Base-by-base conservation (phyloP, 2,797 vertebrate genomes). In the Diceros bicornis region DNA sequence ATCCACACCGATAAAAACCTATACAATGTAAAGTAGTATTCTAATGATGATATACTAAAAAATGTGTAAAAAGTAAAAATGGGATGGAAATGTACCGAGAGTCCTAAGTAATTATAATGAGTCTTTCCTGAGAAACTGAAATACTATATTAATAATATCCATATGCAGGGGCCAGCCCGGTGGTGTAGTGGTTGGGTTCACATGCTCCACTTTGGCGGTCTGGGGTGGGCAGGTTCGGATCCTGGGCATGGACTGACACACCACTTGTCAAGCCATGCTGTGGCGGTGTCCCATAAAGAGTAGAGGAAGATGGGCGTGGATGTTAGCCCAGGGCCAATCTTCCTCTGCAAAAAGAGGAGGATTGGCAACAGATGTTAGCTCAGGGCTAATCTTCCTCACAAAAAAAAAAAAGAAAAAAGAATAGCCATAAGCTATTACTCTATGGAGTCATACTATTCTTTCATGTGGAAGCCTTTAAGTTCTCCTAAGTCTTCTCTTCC, bases 51-150 rank as follows among this genome's bases (percentile, higher is more conserved):
- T 20, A 25, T 4, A 41, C 41, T 82, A 71, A 79, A 77, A 90
- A 95, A n/a, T 21, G 32, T 9, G 0, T 27, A 66, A 91, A 29
- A 96, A 74, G 32, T 18, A 68, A 86, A 77, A 68, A n/a, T 44
- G 7, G 21, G 13, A n/a, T 69, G 18, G 72, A 93, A 66, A 41
- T 3, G 23, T 64, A 27, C 32, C 34, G 23, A 78, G n/a, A 88
- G 16, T 81, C 37, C 14, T 52, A 50, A 57, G 16, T 37, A 93
- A 93, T 92, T 75, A 85, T 34, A 94, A 23, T 11, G 29, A 55
- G 0, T 59, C 62, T 86, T 77, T 89, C 62, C 81, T 64, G 50
- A 77, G 14, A 91, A 95, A 81, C 32, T n/a, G 74, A 89, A 95
- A 77, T 37, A 27, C 21, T 61, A 66, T n/a, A n/a, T 82, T 72